Base-by-base conservation (phyloP, 2,113 vertebrate genomes). In the Nothoprocta pentlandii region DNA sequence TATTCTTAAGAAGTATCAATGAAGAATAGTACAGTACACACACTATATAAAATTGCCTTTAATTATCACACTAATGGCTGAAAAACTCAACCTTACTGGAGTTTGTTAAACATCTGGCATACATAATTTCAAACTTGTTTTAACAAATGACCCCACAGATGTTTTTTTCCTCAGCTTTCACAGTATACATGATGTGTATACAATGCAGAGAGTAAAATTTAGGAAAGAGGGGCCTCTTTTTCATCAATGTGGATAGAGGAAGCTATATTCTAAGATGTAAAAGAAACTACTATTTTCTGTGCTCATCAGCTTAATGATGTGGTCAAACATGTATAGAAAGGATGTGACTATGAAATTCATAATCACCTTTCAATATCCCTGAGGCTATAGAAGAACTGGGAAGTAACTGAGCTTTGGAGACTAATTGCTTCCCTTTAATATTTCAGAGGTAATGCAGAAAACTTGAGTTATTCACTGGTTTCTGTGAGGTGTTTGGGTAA, bases 141-240 rank as follows among this genome's bases (percentile, higher is more conserved):
- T 39, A 73, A 32, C n/a, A 22, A 36, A 69, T 36, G 86, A 68
- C 2, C 20, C 36, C 7, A 51, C 2, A 47, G 25, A 4, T 54
- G 10, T 49, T 82, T 26, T 63, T 58, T 44, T 49, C 41, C 8
- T 42, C 41, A 58, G 30, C 10, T 69, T 61, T 94, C 56, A 56
- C 1, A 10, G 8, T 26, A 19, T 36, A 14, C 8, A 13, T 2
- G 0, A 30, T 41, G 5, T 20, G 20, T 19, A 49, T 25, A 20
- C 2, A 87, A 73, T 46, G 12, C 34, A 80, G 17, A 79, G 23
- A 80, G 4, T 5, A 70, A 85, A 91, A 62, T 80, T 62, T 56
- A 21, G 56, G 59, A 56, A 83, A 16, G 12, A 85, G 6, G 6
- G 51, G 2, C 3, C 25, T 42, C 20, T 36, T 69, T 69, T 30